Evolutionary conservation across 1,140 invertebrate genomes (phyloP).

Genomic region (Augochlora pura): DNA sequence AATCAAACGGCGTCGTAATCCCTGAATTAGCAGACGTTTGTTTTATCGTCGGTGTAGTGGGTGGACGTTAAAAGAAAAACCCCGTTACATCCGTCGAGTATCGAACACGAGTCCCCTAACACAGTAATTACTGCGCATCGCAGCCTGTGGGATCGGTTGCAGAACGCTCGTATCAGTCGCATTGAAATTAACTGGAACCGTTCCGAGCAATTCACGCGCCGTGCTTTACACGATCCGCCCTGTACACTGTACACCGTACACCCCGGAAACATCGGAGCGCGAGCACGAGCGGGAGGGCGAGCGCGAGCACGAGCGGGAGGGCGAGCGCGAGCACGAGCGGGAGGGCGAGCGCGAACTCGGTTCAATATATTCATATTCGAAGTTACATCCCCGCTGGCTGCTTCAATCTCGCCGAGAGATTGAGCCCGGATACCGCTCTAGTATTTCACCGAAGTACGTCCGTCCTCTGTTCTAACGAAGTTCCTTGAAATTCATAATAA

Average conservation of each 20-base stretch:
- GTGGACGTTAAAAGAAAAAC: too few species aligned
- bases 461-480: not conserved
- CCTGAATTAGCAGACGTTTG: too few species aligned
- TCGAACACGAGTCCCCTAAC: too few species aligned
- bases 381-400: slow-evolving; percentile 19
- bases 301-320: too few species aligned
- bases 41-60: too few species aligned
- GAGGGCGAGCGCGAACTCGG: not conserved
- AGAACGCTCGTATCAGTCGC: not conserved
- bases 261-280: not conserved
- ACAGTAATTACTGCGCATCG: not conserved
- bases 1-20: too few species aligned
- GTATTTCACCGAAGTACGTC: not conserved
- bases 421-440: slow-evolving; percentile 1
- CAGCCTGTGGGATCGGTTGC: not conserved
- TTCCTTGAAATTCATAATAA: slow-evolving; percentile 26
- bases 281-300: not conserved
- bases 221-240: not conserved
- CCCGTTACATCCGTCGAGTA: too few species aligned
- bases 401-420: slow-evolving; percentile 30
- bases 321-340: not conserved
- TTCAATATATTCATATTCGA: slow-evolving; percentile 42
- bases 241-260: not conserved
- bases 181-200: not conserved
- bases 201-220: not conserved